Evolutionary conservation across 2,113 vertebrate genomes (phyloP).

Genomic region (Chascanopsetta lugubris): DNA sequence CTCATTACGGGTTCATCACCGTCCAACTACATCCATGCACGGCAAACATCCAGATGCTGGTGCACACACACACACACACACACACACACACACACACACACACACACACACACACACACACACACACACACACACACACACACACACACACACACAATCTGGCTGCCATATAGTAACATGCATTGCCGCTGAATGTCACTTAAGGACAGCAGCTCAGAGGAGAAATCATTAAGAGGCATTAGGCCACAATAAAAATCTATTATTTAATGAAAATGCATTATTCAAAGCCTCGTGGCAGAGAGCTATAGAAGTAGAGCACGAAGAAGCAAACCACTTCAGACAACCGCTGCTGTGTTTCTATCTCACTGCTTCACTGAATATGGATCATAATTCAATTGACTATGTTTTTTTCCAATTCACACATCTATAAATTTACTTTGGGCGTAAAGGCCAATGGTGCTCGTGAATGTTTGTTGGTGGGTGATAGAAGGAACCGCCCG

Average conservation of each 20-base stretch:
- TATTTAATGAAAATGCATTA: conserved; percentile 44
- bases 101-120: background rate
- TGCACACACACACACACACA: conserved; percentile 14
- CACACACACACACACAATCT: conserved; percentile 1
- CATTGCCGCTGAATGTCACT: conserved; percentile 9
- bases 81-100: conserved; percentile 2
- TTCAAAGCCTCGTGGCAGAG: conserved; percentile 31
- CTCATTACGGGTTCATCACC: conserved; percentile 42
- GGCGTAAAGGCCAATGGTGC: conserved; percentile 28
- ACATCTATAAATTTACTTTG: conserved; percentile 22
- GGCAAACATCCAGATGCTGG: conserved; percentile 47
- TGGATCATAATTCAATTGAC: conserved; percentile 17
- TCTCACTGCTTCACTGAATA: conserved; percentile 22
- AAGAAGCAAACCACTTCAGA: conserved; percentile 16
- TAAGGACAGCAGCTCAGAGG: conserved; percentile 25
- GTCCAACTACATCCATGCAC: conserved; percentile 30
- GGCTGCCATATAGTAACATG: conserved; percentile 2
- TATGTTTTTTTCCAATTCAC: conserved; percentile 32
- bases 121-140: background rate
- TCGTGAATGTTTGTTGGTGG: conserved; percentile 19
- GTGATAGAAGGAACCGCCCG: conserved; percentile 20
- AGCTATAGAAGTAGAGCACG: conserved; percentile 13
- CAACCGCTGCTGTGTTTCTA: conserved; percentile 20
- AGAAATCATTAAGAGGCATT: conserved; percentile 28
- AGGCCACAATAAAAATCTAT: conserved; percentile 34